Percentiles rank a stretch among this genome's conserved stretches.
Evolutionary conservation across 2,888 invertebrate species (phyloP).

Genomic region (Margaritifera margaritifera): DNA sequence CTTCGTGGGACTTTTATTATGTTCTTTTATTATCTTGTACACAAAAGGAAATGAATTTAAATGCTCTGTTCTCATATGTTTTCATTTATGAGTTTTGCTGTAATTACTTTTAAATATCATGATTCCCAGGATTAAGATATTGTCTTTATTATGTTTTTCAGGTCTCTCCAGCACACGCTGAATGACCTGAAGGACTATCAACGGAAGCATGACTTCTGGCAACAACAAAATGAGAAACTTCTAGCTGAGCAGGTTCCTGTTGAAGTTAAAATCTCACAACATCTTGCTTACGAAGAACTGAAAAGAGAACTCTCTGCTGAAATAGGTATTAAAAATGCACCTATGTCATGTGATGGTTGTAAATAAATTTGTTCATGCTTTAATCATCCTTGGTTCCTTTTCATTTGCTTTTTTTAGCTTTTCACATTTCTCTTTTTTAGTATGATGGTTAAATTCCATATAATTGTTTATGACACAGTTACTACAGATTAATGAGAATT

Average conservation of each 20-base stretch:
- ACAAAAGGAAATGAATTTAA: too few species aligned
- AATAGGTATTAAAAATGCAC: slow-evolving; percentile 53
- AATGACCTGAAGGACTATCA: slow-evolving; percentile 80
- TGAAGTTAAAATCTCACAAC: slow-evolving; percentile 67
- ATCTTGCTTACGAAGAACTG: slow-evolving; percentile 72
- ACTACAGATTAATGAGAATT: too few species aligned
- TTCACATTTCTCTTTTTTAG: too few species aligned
- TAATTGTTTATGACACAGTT: too few species aligned
- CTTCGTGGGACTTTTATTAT: too few species aligned
- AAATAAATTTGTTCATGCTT: background rate
- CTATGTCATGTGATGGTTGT: background rate
- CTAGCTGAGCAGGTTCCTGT: slow-evolving; percentile 70
- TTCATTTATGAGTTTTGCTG: too few species aligned
- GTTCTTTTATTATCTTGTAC: too few species aligned
- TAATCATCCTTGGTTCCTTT: background rate
- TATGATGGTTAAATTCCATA: too few species aligned
- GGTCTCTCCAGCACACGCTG: slow-evolving; percentile 79
- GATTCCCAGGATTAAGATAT: too few species aligned
- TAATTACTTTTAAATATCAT: too few species aligned
- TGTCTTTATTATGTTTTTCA: slow-evolving; percentile 49
- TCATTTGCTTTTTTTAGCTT: background rate
- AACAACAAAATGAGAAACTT: slow-evolving; percentile 78
- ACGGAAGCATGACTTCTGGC: slow-evolving; percentile 78
- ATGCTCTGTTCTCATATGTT: too few species aligned
- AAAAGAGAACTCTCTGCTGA: slow-evolving; percentile 68